Conservation (phyloP, 2,113 vertebrate genomes). For the Xiphias gladius region DNA sequence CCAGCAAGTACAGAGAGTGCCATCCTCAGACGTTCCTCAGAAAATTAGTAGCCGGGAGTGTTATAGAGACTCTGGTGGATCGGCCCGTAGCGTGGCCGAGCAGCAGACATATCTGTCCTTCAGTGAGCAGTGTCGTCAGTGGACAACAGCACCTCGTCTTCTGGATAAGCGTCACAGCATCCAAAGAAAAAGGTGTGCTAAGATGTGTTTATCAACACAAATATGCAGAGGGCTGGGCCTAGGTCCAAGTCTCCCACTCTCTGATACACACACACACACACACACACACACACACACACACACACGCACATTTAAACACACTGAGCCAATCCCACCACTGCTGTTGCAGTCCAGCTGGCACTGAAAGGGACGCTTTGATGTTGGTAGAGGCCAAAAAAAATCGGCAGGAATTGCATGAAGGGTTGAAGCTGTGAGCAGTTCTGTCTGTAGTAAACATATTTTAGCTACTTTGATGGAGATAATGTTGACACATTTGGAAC, state of each 20-base stretch:
- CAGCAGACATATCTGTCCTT: constrained; percentile 24
- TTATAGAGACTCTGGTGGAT: not conserved
- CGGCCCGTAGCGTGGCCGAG: not conserved
- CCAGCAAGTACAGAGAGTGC: constrained; percentile 45
- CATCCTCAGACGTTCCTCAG: constrained; percentile 33
- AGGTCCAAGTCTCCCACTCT: constrained; percentile 50
- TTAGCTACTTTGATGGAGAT: constrained; percentile 55
- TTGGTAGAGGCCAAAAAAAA: constrained; percentile 61
- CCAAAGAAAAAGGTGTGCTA: constrained; percentile 50
- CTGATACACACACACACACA: constrained; percentile 39
- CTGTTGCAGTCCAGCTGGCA: constrained; percentile 72
- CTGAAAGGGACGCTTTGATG: constrained; percentile 70
- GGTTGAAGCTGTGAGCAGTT: constrained; percentile 50
- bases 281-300: constrained; percentile 27
- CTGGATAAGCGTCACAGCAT: constrained; percentile 27
- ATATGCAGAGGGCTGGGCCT: constrained; percentile 51
- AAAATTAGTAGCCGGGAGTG: constrained; percentile 22
- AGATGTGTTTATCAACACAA: constrained; percentile 64
- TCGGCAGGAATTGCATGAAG: constrained; percentile 65
- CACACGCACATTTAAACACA: constrained; percentile 15
- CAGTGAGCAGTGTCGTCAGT: constrained; percentile 12
- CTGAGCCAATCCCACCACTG: constrained; percentile 30
- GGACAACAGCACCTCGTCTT: constrained; percentile 16
- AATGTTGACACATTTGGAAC: constrained; percentile 53
- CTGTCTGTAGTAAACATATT: constrained; percentile 59